Evolutionary conservation across 1,140 invertebrate species (phyloP), one percentile per base, ranked within the genome.

Genomic region (Gryllus bimaculatus): DNA sequence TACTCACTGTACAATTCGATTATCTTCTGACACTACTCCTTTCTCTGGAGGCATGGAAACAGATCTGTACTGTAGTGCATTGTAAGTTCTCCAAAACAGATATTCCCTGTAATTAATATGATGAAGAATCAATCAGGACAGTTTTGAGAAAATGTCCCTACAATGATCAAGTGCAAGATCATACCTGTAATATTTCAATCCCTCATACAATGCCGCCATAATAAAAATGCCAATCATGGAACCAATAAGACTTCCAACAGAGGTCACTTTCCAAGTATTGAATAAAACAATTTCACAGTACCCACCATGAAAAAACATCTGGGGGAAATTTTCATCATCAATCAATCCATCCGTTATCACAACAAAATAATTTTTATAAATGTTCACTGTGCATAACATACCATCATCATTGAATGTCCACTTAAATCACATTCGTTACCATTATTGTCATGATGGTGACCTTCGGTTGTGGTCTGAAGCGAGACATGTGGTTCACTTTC

Each of bases 201-300:
- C 95, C 87, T 98, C 96, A 84, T 97, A 98, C 20, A 97, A 87
- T 12, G 94, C 88, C 0, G 93, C 94, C 85, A 96, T 90, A 73
- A 97, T 88, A 83, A 97, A 93, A 73, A 97, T 94, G 48, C 91
- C 94, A 74, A 97, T 89, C 85, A 95, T 93, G 0, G 95, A 96
- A 0, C 92, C 94, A 54, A 96, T 87, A 79, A 98, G 87, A 48
- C 93, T 91, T 66, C 90, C 88, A n/a, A 91, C 85, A 7, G 89
- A 91, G 13, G 89, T 88, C 66, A 93, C 92, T 83, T 89, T 90
- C 95, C 95, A 96, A 48, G 88, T 89, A 74, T 92, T 89, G 86
- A 96, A 96, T 12, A 96, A 87, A 81, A 95, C 91, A 26, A 90
- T 90, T 83, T 93, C 92, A 78, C 88, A 87, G 74, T 90, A 91